A percentile compares a stretch with the other conserved stretches of the same genome.
Evolutionary conservation across 2,113 vertebrate genomes (phyloP).

Genomic region (Speoplatyrhinus poulsoni): DNA sequence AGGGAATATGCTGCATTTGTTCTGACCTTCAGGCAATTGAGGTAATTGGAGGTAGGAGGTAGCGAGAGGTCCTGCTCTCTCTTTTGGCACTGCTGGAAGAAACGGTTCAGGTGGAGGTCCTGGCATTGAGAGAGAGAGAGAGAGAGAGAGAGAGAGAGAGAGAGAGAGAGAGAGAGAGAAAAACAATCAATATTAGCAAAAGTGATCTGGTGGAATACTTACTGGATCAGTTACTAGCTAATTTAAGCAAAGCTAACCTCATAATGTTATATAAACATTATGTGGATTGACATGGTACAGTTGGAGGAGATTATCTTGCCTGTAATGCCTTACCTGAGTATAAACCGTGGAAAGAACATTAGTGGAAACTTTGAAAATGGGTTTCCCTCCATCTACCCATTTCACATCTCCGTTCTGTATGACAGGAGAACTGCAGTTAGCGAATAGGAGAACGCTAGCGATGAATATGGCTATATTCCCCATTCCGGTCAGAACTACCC

Average conservation of each 20-base stretch:
- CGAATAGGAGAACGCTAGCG: background rate
- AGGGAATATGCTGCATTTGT: slow-evolving; percentile 3
- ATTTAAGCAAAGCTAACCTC: background rate
- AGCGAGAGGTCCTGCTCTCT: slow-evolving; percentile 87
- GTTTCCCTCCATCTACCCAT: slow-evolving; percentile 93
- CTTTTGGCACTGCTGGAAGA: slow-evolving; percentile 97
- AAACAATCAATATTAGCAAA: slow-evolving; percentile 19
- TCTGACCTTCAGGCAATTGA: slow-evolving; percentile 90
- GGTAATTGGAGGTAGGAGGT: slow-evolving; percentile 89
- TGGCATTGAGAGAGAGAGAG: slow-evolving; percentile 52
- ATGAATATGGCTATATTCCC: background rate
- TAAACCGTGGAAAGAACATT: slow-evolving; percentile 93
- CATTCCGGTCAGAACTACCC: too few relatives aligned
- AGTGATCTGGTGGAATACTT: slow-evolving; percentile 37
- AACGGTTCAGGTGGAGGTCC: slow-evolving; percentile 92
- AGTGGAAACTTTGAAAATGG: slow-evolving; percentile 90
- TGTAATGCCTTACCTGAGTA: slow-evolving; percentile 84
- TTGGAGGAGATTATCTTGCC: background rate
- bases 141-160: background rate
- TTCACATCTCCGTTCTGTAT: slow-evolving; percentile 84
- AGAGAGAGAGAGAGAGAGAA: background rate
- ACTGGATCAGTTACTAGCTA: slow-evolving; percentile 22
- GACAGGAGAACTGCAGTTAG: slow-evolving; percentile 3
- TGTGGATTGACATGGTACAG: background rate
- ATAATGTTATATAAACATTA: background rate